These are phyloP conservation scores for Pseudoatta argentina DNA, from an alignment of 1,140 invertebrate species.

Conservation along the genomic window DNA sequence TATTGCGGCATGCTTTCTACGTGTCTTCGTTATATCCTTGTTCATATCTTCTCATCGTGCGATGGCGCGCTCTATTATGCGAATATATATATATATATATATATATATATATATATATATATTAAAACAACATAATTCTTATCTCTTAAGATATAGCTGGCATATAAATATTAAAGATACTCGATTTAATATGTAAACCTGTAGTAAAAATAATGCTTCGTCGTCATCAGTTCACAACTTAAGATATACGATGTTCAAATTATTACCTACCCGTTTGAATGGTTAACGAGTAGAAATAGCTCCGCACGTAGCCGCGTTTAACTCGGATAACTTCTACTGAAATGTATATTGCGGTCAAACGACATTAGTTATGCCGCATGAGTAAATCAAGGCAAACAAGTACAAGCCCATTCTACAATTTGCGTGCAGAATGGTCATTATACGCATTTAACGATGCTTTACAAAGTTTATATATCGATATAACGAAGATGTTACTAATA, in stretches of 20 bases:
- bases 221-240: not conserved
- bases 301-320: not conserved
- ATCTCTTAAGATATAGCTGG: not conserved
- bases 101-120: too few relatives aligned
- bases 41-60: constrained; percentile 72
- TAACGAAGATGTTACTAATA: constrained; percentile 8
- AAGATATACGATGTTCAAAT: not conserved
- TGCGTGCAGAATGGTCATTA: constrained; percentile 49
- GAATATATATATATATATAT: constrained; percentile 46
- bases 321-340: constrained; percentile 44
- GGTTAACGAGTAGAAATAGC: constrained; percentile 31
- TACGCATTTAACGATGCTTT: constrained; percentile 41
- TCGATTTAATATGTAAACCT: not conserved
- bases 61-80: constrained; percentile 71
- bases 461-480: constrained; percentile 30
- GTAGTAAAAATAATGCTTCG: not conserved
- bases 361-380: constrained; percentile 45
- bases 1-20: constrained; percentile 75
- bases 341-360: constrained; percentile 40
- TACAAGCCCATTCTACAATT: constrained; percentile 50
- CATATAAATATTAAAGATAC: not conserved
- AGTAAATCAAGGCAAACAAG: constrained; percentile 61
- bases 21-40: constrained; percentile 76
- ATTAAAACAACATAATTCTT: constrained; percentile 72
- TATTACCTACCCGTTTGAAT: constrained; percentile 10